Base-by-base conservation (phyloP, 2,113 vertebrate species). In the Strix aluco region DNA sequence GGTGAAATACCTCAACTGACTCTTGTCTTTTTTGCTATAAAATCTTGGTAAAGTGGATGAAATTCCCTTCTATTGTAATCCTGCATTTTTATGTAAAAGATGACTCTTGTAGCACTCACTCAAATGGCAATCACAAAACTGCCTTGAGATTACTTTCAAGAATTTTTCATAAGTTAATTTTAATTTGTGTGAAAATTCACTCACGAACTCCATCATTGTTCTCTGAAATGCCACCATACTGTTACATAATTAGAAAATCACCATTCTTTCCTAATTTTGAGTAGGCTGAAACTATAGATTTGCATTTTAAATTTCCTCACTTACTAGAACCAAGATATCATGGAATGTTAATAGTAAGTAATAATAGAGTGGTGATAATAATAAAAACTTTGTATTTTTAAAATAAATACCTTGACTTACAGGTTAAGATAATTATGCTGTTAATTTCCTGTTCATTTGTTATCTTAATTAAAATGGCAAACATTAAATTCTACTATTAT, bases 221-320 rank as follows among this genome's bases (percentile, higher is more conserved):
- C n/a, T 36, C n/a, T 15, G 15, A 55, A 70, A 70, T 0, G 1
- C 32, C 30, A 27, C 40, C 23, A 11, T 2, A 10, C 27, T 4
- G 36, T 10, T n/a, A 42, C 42, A 21, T 5, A 25, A 44, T 30
- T n/a, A 51, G 32, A 27, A 22, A 52, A 65, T 7, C 38, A 34
- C 30, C 21, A 15, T 16, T 63, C 69, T 70, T 65, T 51, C 49
- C 44, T 27, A 22, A 4, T 59, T 71, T 58, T 18, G 25, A 30
- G 25, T 15, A 51, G 57, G 32, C 51, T 82, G 15, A 18, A 77
- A 71, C 18, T 38, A 29, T 2, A 52, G 22, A 22, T 11, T 17
- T 15, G 23, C n/a, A 47, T 59, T 74, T 93, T 11, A 74, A 69
- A 52, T 75, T 40, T 78, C 70, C 49, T 87, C 55, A 89, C 23